Percentiles rank a stretch among this genome's conserved stretches.
Evolutionary conservation across 2,113 vertebrate species (phyloP).

Genomic region (Cranoglanis bouderius): DNA sequence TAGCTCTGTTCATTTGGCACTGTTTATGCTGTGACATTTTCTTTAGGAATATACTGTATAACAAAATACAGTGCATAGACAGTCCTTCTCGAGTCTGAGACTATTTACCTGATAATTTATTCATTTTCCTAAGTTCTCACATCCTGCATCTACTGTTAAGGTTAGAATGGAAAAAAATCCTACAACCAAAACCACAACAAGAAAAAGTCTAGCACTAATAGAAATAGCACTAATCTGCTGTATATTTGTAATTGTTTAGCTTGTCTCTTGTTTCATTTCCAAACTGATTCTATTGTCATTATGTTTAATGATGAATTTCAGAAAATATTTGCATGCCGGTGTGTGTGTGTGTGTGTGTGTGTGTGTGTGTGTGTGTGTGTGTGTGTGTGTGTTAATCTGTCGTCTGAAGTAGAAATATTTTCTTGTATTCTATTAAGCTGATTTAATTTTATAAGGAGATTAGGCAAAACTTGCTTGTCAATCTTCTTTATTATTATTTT

Average conservation of each 20-base stretch:
- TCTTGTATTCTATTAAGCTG: constrained; percentile 9
- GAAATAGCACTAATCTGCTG: neutral
- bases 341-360: neutral
- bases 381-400: neutral
- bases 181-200: neutral
- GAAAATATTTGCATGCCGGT: neutral
- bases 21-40: neutral
- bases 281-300: neutral
- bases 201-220: neutral
- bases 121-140: neutral
- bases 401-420: neutral
- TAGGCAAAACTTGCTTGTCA: neutral
- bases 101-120: neutral
- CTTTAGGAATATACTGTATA: neutral
- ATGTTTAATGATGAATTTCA: neutral
- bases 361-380: neutral
- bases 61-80: neutral
- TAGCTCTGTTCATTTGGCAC: neutral
- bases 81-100: neutral
- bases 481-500: neutral
- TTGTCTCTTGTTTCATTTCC: neutral
- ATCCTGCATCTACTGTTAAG: neutral
- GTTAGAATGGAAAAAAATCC: neutral
- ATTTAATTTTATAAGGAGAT: constrained; percentile 21
- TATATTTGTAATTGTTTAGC: neutral